Base-by-base conservation (phyloP, 2,113 vertebrate genomes). In the Tricholaema leucomelas region DNA sequence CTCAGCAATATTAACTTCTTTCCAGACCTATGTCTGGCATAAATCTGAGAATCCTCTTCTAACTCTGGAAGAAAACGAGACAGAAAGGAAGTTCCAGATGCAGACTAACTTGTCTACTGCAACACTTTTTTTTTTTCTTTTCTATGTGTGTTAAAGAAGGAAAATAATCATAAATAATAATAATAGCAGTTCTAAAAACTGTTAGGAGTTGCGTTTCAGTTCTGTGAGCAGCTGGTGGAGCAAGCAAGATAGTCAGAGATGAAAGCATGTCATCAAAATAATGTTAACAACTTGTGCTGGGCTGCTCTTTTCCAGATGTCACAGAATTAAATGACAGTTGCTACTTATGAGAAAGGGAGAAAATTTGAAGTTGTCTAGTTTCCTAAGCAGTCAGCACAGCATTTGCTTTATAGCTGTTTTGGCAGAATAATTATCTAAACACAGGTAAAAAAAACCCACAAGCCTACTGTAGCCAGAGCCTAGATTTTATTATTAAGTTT, bases 281-380 rank as follows among this genome's bases (percentile, higher is more conserved):
- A 80, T 3, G 3, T 89, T 92, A 92, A n/a, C 56, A 87, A 44
- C 30, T 89, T 93, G 82, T 77, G 16, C 71, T 87, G 91, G 84
- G 82, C 88, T 74, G 52, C 14, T 52, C 24, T 92, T 92, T 78
- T 93, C 89, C 89, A 93, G 88, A 95, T 92, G 91, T n/a, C 65
- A 63, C 36, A 46, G 52, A 82, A 59, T 61, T 85, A 81, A 93
- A 88, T 83, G 58, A 33, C 56, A 91, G 28, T 87, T 93, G 60
- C 20, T 95, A 83, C 67, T 81, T 92, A 89, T 87, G 92, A 91
- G 64, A 87, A 59, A 63, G 13, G 13, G 55, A 85, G 48, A 84
- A 86, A 79, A 87, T 67, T 3, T 28, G 36, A 89, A 72, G 30
- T 66, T 63, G 31, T 66, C 42, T 81, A 38, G 25, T 79, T 93